phyloP scores from a whole-genome alignment of 2,113 vertebrate species.

The Takifugu bimaculatus region DNA sequence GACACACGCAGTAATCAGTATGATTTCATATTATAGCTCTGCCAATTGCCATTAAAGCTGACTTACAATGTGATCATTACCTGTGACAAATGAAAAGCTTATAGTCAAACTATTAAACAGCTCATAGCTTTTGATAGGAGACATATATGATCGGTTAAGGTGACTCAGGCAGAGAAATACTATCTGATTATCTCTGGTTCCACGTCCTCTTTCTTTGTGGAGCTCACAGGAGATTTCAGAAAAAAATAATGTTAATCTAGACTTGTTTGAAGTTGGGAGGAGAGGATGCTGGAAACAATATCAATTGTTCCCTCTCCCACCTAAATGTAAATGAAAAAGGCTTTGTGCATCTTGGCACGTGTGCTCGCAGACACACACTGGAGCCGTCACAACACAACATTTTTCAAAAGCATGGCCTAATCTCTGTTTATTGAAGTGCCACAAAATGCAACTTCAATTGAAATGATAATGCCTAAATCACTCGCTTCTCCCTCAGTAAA shows the following conservation, averaged over 20 bases:
- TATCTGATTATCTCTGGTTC: constrained; percentile 30
- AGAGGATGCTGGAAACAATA: constrained; percentile 29
- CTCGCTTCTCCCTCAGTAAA: constrained; percentile 2
- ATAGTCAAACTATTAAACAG: constrained; percentile 75
- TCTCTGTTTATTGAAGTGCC: constrained; percentile 25
- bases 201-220: constrained; percentile 14
- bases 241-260: constrained; percentile 32
- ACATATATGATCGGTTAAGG: constrained; percentile 72
- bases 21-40: constrained; percentile 69
- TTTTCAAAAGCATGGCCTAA: constrained; percentile 40
- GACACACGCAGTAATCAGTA: constrained; percentile 50
- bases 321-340: constrained; percentile 14
- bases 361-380: background rate
- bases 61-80: constrained; percentile 74
- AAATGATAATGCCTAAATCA: constrained; percentile 19
- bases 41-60: constrained; percentile 65
- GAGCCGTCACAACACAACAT: background rate
- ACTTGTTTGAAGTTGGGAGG: constrained; percentile 34
- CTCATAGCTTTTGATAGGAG: constrained; percentile 74
- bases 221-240: no score
- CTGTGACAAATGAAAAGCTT: constrained; percentile 78
- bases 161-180: constrained; percentile 55
- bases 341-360: background rate
- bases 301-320: constrained; percentile 20
- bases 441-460: constrained; percentile 18